Percentiles rank a stretch among this genome's conserved stretches.
These are phyloP conservation scores for Alectura lathami DNA, from an alignment of 2,113 vertebrate genomes.

Conservation along the genomic window DNA sequence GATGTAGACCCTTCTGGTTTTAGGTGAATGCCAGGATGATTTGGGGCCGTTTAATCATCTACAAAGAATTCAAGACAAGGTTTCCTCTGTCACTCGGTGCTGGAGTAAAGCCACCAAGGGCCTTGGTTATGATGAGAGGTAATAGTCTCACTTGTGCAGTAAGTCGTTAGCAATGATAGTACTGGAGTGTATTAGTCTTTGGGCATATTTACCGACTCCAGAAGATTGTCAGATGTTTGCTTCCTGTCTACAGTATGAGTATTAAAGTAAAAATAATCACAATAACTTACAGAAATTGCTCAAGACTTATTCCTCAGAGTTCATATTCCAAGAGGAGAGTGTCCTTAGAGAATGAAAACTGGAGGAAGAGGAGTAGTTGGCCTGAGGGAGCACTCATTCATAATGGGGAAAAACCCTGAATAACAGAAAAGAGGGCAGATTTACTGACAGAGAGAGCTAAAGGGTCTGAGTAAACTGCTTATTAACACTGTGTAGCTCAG, in stretches of 20 bases:
- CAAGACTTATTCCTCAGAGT: neutral
- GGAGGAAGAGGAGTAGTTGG: neutral
- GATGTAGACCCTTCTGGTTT: neutral
- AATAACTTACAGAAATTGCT: neutral
- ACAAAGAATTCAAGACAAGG: neutral
- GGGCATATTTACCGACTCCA: neutral
- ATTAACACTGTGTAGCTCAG: neutral
- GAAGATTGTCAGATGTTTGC: neutral
- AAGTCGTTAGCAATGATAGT: neutral
- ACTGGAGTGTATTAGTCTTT: neutral
- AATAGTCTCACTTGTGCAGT: neutral
- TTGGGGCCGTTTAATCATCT: neutral
- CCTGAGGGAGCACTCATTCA: neutral
- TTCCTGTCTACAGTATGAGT: neutral
- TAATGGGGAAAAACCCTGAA: neutral
- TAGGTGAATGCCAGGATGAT: neutral
- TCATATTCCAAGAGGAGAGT: neutral
- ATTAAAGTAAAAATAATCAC: neutral
- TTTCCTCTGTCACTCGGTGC: neutral
- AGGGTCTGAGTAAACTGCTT: neutral
- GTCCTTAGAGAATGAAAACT: neutral
- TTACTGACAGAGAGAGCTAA: neutral
- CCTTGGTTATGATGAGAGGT: neutral
- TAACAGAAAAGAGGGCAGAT: neutral
- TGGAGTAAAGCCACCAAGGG: neutral